phyloP scores from a whole-genome alignment of 2,797 vertebrate genomes.

The Melanotaenia nigrans region DNA sequence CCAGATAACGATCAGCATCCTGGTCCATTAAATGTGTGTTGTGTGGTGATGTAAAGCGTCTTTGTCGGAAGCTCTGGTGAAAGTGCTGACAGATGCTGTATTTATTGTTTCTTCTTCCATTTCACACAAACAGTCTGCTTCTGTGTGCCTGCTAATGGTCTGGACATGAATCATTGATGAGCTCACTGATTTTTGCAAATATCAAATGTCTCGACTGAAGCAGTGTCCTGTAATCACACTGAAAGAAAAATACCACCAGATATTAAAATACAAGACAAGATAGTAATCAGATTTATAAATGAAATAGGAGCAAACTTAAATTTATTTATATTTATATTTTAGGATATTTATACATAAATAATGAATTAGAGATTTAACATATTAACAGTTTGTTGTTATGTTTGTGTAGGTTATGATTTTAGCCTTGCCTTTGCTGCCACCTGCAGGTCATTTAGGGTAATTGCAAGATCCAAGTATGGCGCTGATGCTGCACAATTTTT shows the following conservation, averaged over 20 bases:
- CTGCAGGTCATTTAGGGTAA: conserved; percentile 23
- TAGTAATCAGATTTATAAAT: not conserved
- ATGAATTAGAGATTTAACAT: not conserved
- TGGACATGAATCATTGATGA: conserved; percentile 62
- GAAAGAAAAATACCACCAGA: not conserved
- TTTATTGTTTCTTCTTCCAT: conserved; percentile 10
- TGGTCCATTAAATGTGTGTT: conserved; percentile 5
- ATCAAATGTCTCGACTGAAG: conserved; percentile 32
- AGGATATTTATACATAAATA: not conserved
- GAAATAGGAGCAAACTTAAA: not conserved
- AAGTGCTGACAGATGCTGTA: conserved; percentile 46
- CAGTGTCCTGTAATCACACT: conserved; percentile 20
- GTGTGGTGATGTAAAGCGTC: conserved; percentile 42
- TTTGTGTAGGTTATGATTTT: not conserved
- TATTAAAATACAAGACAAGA: not conserved
- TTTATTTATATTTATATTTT: not conserved
- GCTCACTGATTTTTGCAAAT: conserved; percentile 48
- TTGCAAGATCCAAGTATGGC: conserved; percentile 1
- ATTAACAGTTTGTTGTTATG: not conserved
- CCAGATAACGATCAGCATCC: conserved; percentile 22
- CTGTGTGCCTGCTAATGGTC: conserved; percentile 34
- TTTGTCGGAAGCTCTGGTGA: conserved; percentile 34
- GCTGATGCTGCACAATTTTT: not conserved
- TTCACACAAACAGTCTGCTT: conserved; percentile 1
- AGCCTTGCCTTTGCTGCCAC: conserved; percentile 49